Evolutionary conservation across 2,797 vertebrate genomes (phyloP).

Genomic region (Acrocephalus scirpaceus): DNA sequence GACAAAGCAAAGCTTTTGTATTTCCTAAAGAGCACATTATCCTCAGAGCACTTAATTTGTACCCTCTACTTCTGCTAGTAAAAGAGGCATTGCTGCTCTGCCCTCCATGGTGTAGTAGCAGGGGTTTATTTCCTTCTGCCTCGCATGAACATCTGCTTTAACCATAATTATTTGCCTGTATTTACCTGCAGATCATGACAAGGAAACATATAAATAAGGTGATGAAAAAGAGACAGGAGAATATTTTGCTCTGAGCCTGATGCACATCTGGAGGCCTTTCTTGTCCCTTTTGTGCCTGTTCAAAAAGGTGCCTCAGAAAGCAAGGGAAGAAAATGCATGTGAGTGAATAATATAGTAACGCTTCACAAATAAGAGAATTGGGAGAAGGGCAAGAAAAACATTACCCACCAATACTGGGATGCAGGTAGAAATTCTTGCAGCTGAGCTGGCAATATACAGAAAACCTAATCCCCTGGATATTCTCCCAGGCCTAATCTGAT

Average conservation of each 20-base stretch:
- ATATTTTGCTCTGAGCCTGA: background rate
- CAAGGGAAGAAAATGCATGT: background rate
- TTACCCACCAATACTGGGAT: background rate
- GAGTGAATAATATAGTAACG: background rate
- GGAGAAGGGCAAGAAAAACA: background rate
- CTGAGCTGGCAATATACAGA: background rate
- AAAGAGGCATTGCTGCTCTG: background rate
- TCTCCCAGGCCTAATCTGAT: background rate
- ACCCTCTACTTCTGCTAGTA: background rate
- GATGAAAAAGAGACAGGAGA: constrained; percentile 35
- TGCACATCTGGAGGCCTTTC: background rate
- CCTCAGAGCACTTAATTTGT: background rate
- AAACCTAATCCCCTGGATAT: background rate
- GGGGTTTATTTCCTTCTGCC: background rate
- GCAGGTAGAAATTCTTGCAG: background rate
- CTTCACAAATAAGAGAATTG: background rate
- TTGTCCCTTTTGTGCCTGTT: constrained; percentile 25
- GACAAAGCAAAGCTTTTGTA: constrained; percentile 35
- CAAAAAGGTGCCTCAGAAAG: constrained; percentile 12
- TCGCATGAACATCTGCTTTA: background rate
- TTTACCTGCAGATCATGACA: constrained; percentile 25
- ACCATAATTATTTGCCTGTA: constrained; percentile 55
- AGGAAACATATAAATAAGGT: background rate
- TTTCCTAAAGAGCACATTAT: constrained; percentile 12
- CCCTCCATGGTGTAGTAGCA: background rate